Evolutionary conservation across 2,797 vertebrate species (phyloP).

Genomic region (Cyclura pinguis): DNA sequence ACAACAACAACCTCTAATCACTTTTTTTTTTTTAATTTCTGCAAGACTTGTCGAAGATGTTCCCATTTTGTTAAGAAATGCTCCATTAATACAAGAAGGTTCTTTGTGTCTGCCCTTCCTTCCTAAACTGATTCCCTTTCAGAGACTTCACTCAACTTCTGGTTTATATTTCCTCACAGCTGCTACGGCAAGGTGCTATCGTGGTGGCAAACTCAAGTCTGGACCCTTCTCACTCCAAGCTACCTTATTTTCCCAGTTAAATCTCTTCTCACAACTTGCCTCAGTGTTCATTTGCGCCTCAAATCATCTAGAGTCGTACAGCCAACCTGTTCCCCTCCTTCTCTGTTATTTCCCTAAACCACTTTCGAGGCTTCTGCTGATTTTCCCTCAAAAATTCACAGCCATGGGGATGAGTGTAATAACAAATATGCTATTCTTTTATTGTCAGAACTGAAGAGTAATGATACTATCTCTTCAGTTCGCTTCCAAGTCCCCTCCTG

Average conservation of each 20-base stretch:
- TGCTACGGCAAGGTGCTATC: neutral
- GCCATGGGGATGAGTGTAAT: constrained; percentile 18
- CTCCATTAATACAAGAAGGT: neutral
- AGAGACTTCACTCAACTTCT: neutral
- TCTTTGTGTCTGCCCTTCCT: neutral
- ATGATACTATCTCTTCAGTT: constrained; percentile 12
- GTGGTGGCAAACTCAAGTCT: neutral
- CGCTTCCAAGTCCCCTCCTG: neutral
- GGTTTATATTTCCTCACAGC: too few relatives aligned
- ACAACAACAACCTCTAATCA: neutral
- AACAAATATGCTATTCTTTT: constrained; percentile 28
- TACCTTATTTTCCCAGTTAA: neutral
- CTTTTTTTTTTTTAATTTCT: neutral
- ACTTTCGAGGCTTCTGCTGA: neutral
- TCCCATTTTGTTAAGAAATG: neutral
- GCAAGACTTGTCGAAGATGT: neutral
- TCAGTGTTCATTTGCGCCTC: constrained; percentile 19
- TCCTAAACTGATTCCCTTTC: neutral
- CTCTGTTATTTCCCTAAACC: neutral
- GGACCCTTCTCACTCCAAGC: neutral
- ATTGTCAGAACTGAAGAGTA: constrained; percentile 18
- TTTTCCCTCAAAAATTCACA: constrained; percentile 17
- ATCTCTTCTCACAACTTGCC: neutral
- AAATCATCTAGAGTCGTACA: neutral
- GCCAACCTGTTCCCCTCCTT: neutral